Evolutionary conservation across 53 echinoderm and acorn worm species (phyloP).

Genomic region (Actinopyga echinites): DNA sequence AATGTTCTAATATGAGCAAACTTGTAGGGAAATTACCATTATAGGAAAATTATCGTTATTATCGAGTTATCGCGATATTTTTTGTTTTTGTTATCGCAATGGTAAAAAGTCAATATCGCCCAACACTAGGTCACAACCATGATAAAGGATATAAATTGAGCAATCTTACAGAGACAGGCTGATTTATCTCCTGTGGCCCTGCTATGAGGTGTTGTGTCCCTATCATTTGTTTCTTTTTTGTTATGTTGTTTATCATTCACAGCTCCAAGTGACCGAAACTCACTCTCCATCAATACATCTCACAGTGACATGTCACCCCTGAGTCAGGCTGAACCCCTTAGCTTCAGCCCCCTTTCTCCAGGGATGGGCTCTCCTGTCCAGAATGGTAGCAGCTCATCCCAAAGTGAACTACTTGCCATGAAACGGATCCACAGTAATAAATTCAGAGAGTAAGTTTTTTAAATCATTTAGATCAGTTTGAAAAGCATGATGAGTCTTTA

Average conservation of each 20-base stretch:
- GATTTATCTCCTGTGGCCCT: no score
- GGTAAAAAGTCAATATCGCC: no score
- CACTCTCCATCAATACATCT: conserved; percentile 77
- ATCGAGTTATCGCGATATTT: no score
- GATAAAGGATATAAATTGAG: no score
- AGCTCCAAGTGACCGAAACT: conserved; percentile 92
- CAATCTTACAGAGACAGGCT: no score
- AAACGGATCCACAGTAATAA: conserved; percentile 84
- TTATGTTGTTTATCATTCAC: background rate
- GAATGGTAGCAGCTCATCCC: conserved; percentile 60
- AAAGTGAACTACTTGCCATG: conserved; percentile 53
- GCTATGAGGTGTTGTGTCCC: no score
- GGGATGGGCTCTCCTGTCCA: conserved; percentile 68
- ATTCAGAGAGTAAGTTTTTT: conserved; percentile 90
- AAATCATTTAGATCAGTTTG: background rate
- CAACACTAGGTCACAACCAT: no score
- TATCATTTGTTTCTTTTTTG: no score
- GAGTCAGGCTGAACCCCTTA: conserved; percentile 90
- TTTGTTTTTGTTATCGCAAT: no score
- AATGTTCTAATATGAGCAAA: no score
- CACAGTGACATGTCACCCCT: conserved; percentile 99
- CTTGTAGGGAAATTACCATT: no score
- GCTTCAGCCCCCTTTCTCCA: conserved; percentile 92
- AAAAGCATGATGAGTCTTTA: background rate
- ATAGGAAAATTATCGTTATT: no score